phyloP scores from a whole-genome alignment of 2,888 invertebrate genomes.

The Sclerodermus sp. region DNA sequence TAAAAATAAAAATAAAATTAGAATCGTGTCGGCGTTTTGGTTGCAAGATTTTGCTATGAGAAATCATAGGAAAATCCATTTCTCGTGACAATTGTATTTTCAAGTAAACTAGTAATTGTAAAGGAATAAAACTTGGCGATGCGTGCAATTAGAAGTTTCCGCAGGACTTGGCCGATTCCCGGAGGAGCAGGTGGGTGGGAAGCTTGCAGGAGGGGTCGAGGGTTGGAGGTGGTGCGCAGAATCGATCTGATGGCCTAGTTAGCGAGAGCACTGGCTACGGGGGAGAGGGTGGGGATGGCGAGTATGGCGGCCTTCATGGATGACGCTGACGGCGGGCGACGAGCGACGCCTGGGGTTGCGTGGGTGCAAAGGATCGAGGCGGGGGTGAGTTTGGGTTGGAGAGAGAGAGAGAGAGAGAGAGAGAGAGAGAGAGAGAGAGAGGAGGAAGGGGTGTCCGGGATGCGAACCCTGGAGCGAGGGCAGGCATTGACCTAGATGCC shows the following conservation, averaged over 20 bases:
- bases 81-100: too few species aligned
- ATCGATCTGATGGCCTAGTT: conserved; percentile 55
- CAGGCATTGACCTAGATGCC: conserved; percentile 34
- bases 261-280: conserved; percentile 9
- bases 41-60: too few species aligned
- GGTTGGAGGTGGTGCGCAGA: too few species aligned
- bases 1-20: too few species aligned
- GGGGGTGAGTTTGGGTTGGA: conserved; percentile 1
- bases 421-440: conserved; percentile 4
- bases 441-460: conserved; percentile 29
- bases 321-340: background rate
- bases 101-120: too few species aligned
- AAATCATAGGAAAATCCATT: too few species aligned
- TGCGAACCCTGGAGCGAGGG: conserved; percentile 35
- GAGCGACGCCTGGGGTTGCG: background rate
- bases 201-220: too few species aligned
- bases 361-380: background rate
- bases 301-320: conserved; percentile 13
- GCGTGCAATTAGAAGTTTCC: too few species aligned
- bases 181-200: too few species aligned
- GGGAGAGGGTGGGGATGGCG: conserved; percentile 13
- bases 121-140: too few species aligned
- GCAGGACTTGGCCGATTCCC: too few species aligned
- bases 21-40: too few species aligned
- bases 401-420: background rate